These are phyloP conservation scores for Mamestra configurata DNA, from an alignment of 1,140 invertebrate species.

Conservation along the genomic window DNA sequence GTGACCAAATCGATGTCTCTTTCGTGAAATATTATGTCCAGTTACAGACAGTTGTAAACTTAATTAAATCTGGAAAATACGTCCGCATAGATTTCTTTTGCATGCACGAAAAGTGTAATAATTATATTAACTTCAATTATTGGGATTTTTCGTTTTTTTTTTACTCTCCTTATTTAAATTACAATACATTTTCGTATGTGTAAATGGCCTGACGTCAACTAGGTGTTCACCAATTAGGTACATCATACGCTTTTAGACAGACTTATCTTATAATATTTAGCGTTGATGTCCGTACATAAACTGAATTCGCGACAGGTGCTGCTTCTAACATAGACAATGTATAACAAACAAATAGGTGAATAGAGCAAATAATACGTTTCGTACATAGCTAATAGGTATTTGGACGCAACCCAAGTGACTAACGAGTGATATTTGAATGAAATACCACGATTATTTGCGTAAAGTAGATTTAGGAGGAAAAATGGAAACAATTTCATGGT, in stretches of 20 bases:
- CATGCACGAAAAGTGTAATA: too few relatives aligned
- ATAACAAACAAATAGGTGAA: not conserved
- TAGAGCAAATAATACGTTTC: not conserved
- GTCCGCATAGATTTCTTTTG: too few relatives aligned
- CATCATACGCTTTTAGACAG: not conserved
- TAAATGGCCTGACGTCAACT: not conserved
- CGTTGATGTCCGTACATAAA: constrained; percentile 9
- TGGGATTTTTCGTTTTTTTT: too few relatives aligned
- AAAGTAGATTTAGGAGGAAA: constrained; percentile 11
- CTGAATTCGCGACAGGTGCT: constrained; percentile 25
- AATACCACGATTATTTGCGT: constrained; percentile 5
- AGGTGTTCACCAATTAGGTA: not conserved
- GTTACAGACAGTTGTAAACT: too few relatives aligned
- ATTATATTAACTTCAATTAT: too few relatives aligned
- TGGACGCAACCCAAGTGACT: constrained; percentile 29
- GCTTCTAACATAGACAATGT: constrained; percentile 4
- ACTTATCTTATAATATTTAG: constrained; percentile 2
- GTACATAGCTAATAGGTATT: constrained; percentile 8
- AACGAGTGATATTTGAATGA: constrained; percentile 14
- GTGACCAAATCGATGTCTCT: constrained; percentile 5
- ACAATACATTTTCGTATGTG: not conserved
- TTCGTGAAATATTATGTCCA: not conserved
- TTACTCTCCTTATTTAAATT: too few relatives aligned
- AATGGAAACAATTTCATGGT: constrained; percentile 31
- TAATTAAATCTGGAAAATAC: too few relatives aligned